Evolutionary conservation across 2,113 vertebrate species (phyloP).

Genomic region (Sisor rabdophorus): DNA sequence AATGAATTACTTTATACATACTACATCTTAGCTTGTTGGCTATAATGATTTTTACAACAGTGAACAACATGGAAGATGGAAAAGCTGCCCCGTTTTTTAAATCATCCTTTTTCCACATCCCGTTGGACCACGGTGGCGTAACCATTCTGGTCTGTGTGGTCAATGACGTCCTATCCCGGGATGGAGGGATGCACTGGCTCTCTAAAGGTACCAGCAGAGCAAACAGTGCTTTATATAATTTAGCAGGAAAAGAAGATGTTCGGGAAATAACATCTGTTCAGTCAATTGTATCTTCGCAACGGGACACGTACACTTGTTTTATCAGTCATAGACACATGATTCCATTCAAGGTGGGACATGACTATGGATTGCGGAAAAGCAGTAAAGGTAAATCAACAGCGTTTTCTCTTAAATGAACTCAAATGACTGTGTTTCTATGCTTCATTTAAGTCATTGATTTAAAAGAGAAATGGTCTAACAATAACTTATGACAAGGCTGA

Average conservation of each 20-base stretch:
- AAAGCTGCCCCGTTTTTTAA: constrained; percentile 59
- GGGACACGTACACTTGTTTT: constrained; percentile 67
- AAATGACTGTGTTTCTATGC: background rate
- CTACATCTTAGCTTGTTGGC: background rate
- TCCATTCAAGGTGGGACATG: constrained; percentile 44
- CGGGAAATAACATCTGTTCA: constrained; percentile 49
- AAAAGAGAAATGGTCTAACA: too few relatives aligned
- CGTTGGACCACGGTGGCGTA: constrained; percentile 60
- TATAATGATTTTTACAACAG: constrained; percentile 11
- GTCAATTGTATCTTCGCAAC: constrained; percentile 60
- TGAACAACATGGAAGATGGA: constrained; percentile 46
- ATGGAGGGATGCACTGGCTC: constrained; percentile 64
- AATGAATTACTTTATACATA: background rate
- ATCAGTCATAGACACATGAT: constrained; percentile 54
- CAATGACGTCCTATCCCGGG: constrained; percentile 60
- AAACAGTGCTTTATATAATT: constrained; percentile 35
- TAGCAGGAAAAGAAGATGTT: constrained; percentile 45
- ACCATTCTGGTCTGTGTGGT: constrained; percentile 71
- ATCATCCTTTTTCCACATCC: constrained; percentile 65
- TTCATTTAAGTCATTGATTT: too few relatives aligned
- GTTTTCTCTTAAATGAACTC: background rate
- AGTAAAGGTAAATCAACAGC: constrained; percentile 24
- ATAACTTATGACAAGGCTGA: background rate
- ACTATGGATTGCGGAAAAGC: constrained; percentile 47
- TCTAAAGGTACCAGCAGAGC: constrained; percentile 37